Conservation (phyloP, 2,797 vertebrate species). For the Columba guinea region DNA sequence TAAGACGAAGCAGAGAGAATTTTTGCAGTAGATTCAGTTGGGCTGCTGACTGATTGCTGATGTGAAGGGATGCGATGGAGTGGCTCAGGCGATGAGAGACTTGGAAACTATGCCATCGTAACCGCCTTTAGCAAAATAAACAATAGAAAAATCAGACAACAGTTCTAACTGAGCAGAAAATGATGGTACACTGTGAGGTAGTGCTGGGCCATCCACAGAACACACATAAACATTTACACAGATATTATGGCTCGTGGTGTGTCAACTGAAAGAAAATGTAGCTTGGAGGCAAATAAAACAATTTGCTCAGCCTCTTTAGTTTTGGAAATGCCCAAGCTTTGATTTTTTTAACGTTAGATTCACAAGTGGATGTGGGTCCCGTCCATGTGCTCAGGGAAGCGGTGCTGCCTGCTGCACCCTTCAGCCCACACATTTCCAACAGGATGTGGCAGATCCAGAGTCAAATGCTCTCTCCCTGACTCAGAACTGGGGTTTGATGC, state of each 20-base stretch:
- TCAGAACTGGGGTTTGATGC: not conserved
- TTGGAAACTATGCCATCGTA: conserved; percentile 96
- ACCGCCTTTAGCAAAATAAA: conserved; percentile 76
- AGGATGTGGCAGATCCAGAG: not conserved
- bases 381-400: not conserved
- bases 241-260: not conserved
- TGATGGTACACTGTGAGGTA: not conserved
- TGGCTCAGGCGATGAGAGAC: conserved; percentile 89
- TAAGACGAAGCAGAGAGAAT: conserved; percentile 94
- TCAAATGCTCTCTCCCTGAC: not conserved
- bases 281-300: not conserved
- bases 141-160: not conserved
- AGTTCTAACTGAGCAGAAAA: not conserved
- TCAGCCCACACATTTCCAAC: not conserved
- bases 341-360: not conserved
- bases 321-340: not conserved
- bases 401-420: not conserved
- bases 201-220: not conserved
- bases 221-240: not conserved
- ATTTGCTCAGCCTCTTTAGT: not conserved
- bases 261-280: not conserved
- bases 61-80: conserved; percentile 87
- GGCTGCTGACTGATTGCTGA: conserved; percentile 92
- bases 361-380: not conserved
- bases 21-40: conserved; percentile 94